Evolutionary conservation across 2,888 invertebrate genomes (phyloP), one percentile per base, ranked within the genome.

Genomic region (Pachliopta kotzebuea): DNA sequence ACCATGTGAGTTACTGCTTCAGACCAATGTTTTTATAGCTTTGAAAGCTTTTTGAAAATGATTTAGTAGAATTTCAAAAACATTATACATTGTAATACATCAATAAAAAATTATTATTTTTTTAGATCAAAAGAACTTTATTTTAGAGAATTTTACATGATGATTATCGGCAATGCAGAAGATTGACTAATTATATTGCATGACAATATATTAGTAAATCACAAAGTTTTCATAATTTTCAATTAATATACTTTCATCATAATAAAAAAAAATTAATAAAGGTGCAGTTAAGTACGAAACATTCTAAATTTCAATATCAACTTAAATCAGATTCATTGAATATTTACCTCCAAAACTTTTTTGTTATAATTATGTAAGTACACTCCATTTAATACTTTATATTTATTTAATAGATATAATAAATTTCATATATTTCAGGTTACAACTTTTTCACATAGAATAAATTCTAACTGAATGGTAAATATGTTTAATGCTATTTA

Each of bases 41-140:
- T 45, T 2, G 18, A 8, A n/a, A 45, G 6, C 2, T 14, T 37
- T 37, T 37, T 14, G 14, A 14, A 14, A 20, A 49, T 14, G 8
- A 9, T 3, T n/a, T 49, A 14, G 7, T 14, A 49, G 9, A 0
- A 20, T 20, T 52, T n/a, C 21, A 21, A 21, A 4, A 3, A 21
- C 14, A 21, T 20, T 14, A 11, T 11, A 52, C 21, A 2, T 21
- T n/a, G 7, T 21, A 52, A 23, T 60, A 56, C 17, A 37, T 58
- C 42, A 52, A 26, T 62, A 60, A 58, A 67, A 68, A 21, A 52
- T 21, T 7, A 62, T 62, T 70, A 67, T 67, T 70, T 68, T 68
- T 75, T 72, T 85, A 91, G 92, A 92, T 91, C 91, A 92, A 92
- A 92, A 92, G 90, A 92, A 92, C 90, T 92, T 92, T 92, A 91